phyloP scores from a whole-genome alignment of 2,888 invertebrate species.

The Muscina levida region DNA sequence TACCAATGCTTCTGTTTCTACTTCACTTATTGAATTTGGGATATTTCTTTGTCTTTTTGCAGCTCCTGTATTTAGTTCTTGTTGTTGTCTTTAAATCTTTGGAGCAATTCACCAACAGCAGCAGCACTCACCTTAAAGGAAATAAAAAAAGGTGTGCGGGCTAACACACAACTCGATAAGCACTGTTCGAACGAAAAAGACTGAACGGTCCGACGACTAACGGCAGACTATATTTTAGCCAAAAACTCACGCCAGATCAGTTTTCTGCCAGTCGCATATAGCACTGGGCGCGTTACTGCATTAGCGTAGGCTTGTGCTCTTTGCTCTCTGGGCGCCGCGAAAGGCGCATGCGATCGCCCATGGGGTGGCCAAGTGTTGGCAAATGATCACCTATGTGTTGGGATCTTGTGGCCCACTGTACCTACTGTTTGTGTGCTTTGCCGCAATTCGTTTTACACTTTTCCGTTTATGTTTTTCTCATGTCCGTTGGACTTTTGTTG shows the following conservation, averaged over 20 bases:
- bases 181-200: conserved; percentile 79
- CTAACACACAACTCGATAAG: conserved; percentile 79
- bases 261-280: conserved; percentile 64
- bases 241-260: conserved; percentile 74
- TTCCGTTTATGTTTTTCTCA: conserved; percentile 7
- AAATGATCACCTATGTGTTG: neutral
- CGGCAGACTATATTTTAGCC: conserved; percentile 80
- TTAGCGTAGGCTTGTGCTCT: conserved; percentile 19
- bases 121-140: conserved; percentile 80
- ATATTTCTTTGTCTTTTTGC: conserved; percentile 53
- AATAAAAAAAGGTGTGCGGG: conserved; percentile 79
- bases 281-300: conserved; percentile 25
- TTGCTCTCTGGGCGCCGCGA: neutral
- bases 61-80: conserved; percentile 67
- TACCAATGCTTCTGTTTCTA: no score
- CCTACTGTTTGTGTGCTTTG: neutral
- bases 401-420: conserved; percentile 45
- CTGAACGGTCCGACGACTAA: conserved; percentile 81
- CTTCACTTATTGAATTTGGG: conserved; percentile 15
- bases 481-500: conserved; percentile 30
- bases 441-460: conserved; percentile 9
- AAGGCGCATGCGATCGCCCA: conserved; percentile 53
- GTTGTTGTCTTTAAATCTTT: neutral
- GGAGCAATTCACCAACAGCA: conserved; percentile 62
- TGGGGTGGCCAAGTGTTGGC: conserved; percentile 29